Percentiles rank a stretch among this genome's conserved stretches.
These are phyloP conservation scores for Pseudochirops cupreus DNA, from an alignment of 2,797 vertebrate species.

Conservation along the genomic window DNA sequence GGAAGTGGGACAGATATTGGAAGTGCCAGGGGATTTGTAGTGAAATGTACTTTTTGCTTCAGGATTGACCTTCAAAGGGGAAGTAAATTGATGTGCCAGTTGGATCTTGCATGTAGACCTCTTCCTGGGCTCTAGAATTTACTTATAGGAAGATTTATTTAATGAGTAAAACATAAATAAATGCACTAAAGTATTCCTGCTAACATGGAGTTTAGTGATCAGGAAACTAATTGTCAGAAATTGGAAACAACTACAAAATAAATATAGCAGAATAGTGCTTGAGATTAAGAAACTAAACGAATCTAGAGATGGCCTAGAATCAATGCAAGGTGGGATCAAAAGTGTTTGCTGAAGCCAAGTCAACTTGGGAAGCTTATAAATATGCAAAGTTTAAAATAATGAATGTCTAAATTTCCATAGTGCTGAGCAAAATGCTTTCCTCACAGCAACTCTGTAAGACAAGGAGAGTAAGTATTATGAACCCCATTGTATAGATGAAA, in stretches of 20 bases:
- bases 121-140: conserved; percentile 18
- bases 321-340: not conserved
- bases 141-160: conserved; percentile 54
- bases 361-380: not conserved
- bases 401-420: not conserved
- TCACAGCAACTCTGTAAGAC: not conserved
- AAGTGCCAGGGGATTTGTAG: not conserved
- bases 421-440: not conserved
- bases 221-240: conserved; percentile 70
- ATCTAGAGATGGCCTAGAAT: not conserved
- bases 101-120: conserved; percentile 47
- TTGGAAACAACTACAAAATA: conserved; percentile 58
- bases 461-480: not conserved
- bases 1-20: not conserved
- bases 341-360: not conserved
- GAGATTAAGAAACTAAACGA: not conserved
- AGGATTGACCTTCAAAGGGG: conserved; percentile 58
- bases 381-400: not conserved
- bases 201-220: conserved; percentile 55
- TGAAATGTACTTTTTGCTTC: conserved; percentile 48
- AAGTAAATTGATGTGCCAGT: conserved; percentile 54
- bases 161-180: conserved; percentile 72
- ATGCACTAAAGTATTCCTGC: conserved; percentile 57
- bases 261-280: not conserved
- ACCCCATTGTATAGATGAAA: not conserved